A percentile compares a stretch with the other conserved stretches of the same genome.
Evolutionary conservation across 2,113 vertebrate genomes (phyloP).

Genomic region (Nothobranchius kuhntae): DNA sequence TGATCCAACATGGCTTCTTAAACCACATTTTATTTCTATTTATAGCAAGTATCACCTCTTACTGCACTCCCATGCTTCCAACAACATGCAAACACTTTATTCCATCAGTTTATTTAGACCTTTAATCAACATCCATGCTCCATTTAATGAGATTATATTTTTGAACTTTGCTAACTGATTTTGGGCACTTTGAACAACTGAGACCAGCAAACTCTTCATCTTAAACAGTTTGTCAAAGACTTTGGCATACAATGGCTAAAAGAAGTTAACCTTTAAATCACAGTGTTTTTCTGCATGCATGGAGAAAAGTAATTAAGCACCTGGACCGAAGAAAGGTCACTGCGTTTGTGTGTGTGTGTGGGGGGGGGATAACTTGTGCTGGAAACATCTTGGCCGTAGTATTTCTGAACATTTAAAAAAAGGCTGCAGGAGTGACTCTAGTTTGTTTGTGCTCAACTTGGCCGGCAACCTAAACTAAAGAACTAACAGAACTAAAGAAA

Average conservation of each 20-base stretch:
- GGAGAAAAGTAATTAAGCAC: slow-evolving; percentile 75
- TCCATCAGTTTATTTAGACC: slow-evolving; percentile 10
- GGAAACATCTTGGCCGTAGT: slow-evolving; percentile 38
- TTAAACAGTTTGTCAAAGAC: slow-evolving; percentile 38
- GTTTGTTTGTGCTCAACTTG: slow-evolving; percentile 19
- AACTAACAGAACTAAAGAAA: not conserved
- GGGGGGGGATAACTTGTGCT: slow-evolving; percentile 56
- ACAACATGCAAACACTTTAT: slow-evolving; percentile 38
- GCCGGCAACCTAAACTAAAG: not conserved
- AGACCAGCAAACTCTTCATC: slow-evolving; percentile 25
- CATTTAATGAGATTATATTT: slow-evolving; percentile 23
- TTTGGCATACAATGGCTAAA: slow-evolving; percentile 58
- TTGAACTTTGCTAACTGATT: slow-evolving; percentile 29
- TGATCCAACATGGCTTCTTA: slow-evolving; percentile 54
- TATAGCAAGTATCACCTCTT: slow-evolving; percentile 44
- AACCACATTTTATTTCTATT: slow-evolving; percentile 65
- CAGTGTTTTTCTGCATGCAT: slow-evolving; percentile 54
- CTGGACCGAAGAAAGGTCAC: slow-evolving; percentile 70
- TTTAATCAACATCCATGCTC: slow-evolving; percentile 40
- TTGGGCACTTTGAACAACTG: slow-evolving; percentile 45
- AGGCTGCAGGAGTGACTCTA: not conserved
- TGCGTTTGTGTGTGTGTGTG: slow-evolving; percentile 37
- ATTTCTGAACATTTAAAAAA: not conserved
- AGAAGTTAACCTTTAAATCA: slow-evolving; percentile 75
- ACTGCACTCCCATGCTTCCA: slow-evolving; percentile 4